These are phyloP conservation scores for Picus viridis DNA, from an alignment of 2,797 vertebrate genomes.

Conservation along the genomic window DNA sequence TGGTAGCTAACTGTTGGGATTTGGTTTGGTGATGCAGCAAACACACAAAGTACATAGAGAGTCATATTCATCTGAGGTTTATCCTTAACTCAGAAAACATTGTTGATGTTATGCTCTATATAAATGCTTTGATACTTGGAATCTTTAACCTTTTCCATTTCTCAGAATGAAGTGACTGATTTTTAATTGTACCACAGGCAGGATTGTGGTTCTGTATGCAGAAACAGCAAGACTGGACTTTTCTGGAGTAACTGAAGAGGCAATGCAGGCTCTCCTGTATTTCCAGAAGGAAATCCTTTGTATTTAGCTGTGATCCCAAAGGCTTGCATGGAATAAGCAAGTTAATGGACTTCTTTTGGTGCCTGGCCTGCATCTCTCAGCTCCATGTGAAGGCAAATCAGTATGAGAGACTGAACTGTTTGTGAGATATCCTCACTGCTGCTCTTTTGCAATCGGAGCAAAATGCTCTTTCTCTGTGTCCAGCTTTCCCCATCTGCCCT, in stretches of 20 bases:
- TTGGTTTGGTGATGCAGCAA: not conserved
- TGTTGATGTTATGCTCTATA: not conserved
- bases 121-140: not conserved
- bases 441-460: not conserved
- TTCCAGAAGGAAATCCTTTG: not conserved
- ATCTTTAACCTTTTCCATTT: not conserved
- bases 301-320: not conserved
- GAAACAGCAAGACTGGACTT: not conserved
- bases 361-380: not conserved
- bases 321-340: not conserved
- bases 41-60: not conserved
- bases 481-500: not conserved
- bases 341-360: not conserved
- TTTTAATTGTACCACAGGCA: not conserved
- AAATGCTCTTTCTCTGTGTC: not conserved
- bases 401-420: not conserved
- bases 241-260: not conserved
- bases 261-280: not conserved
- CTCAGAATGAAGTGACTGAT: not conserved
- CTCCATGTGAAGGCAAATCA: not conserved
- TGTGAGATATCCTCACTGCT: not conserved
- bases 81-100: not conserved
- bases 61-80: not conserved
- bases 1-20: not conserved
- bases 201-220: not conserved